Conservation (phyloP, 2,113 vertebrate genomes). For the Arvicanthis niloticus region DNA sequence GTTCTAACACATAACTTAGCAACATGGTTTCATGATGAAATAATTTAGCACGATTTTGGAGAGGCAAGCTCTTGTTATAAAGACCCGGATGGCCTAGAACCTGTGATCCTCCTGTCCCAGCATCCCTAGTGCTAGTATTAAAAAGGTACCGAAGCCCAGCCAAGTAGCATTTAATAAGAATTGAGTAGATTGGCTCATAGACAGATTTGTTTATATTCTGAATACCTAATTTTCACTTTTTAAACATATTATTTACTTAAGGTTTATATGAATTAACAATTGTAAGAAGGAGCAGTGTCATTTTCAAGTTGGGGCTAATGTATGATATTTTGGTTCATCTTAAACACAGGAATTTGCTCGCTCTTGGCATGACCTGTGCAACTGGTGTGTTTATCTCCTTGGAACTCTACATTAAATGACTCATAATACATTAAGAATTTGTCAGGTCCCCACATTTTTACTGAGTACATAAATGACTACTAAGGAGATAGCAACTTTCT, state of each 20-base stretch:
- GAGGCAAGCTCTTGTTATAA: not conserved
- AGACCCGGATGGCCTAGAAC: not conserved
- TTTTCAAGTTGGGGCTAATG: constrained; percentile 38
- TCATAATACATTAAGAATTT: constrained; percentile 18
- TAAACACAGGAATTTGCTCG: constrained; percentile 44
- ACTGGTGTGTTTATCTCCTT: constrained; percentile 42
- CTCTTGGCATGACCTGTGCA: constrained; percentile 16
- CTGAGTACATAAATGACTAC: not conserved
- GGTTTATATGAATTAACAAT: constrained; percentile 13
- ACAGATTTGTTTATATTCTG: not conserved
- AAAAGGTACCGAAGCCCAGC: not conserved
- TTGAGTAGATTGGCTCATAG: not conserved
- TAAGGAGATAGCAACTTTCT: constrained; percentile 5
- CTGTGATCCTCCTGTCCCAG: not conserved
- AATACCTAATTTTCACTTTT: constrained; percentile 28
- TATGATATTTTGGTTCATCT: constrained; percentile 16
- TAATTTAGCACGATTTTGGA: not conserved
- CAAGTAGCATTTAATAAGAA: constrained; percentile 1
- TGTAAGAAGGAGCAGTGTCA: not conserved
- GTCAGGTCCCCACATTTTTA: not conserved
- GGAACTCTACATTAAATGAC: not conserved
- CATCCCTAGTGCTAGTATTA: not conserved
- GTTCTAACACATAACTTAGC: not conserved
- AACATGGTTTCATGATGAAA: constrained; percentile 50
- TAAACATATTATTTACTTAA: not conserved